Evolutionary conservation across 2,113 vertebrate species (phyloP).

Genomic region (Verasper variegatus): DNA sequence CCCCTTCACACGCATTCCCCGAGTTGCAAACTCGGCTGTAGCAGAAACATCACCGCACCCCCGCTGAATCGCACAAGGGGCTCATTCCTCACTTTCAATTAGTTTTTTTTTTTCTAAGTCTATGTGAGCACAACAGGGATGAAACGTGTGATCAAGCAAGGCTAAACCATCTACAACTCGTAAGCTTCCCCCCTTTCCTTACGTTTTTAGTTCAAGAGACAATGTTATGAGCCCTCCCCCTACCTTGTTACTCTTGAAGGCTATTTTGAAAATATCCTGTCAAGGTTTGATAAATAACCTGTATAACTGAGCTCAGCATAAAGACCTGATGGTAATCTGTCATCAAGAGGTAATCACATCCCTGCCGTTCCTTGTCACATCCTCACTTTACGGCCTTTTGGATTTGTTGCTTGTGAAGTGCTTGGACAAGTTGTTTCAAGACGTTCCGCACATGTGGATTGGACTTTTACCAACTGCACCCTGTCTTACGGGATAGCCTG

Average conservation of each 20-base stretch:
- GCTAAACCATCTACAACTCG: slow-evolving; percentile 43
- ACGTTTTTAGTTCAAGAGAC: not conserved
- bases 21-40: slow-evolving; percentile 1
- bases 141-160: slow-evolving; percentile 15
- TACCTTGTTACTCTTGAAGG: not conserved
- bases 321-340: not conserved
- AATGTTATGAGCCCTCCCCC: not conserved
- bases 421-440: not conserved
- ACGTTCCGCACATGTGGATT: not conserved
- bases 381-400: not conserved
- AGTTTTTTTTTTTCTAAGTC: not conserved
- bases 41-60: not conserved
- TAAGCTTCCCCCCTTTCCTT: slow-evolving; percentile 1
- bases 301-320: not conserved
- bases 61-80: too few species aligned
- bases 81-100: too few species aligned
- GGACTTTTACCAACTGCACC: not conserved
- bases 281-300: slow-evolving; percentile 15
- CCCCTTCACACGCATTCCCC: slow-evolving; percentile 5
- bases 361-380: slow-evolving; percentile 1
- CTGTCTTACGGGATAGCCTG: not conserved
- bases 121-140: slow-evolving; percentile 2
- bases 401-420: not conserved
- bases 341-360: slow-evolving; percentile 9
- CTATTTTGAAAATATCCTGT: slow-evolving; percentile 26